Conservation (phyloP, 64 coral and sea anemone species). For the Pocillopora damicornis region DNA sequence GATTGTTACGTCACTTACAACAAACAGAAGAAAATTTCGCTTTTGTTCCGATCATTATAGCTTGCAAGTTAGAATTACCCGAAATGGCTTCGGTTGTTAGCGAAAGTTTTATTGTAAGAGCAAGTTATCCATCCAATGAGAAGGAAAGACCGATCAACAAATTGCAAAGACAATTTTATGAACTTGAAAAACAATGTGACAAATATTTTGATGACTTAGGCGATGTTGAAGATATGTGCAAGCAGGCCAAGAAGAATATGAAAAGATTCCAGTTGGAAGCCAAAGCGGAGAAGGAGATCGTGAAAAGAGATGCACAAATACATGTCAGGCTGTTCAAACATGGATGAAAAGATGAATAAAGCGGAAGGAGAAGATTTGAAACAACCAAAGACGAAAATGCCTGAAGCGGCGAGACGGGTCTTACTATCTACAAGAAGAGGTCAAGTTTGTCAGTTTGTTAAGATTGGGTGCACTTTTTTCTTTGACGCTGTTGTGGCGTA, state of each 20-base stretch:
- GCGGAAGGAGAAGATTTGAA: not conserved
- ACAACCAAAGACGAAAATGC: no score
- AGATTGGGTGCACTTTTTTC: not conserved
- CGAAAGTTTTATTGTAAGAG: not conserved
- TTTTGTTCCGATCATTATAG: not conserved
- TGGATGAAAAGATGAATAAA: slow-evolving; percentile 8
- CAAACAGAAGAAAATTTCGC: not conserved
- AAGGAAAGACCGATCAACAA: slow-evolving; percentile 3
- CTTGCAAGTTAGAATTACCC: not conserved
- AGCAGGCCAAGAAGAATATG: not conserved
- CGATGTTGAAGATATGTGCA: not conserved
- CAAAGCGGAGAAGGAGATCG: not conserved
- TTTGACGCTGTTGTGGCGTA: not conserved
- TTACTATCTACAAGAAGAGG: not conserved
- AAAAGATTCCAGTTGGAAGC: slow-evolving; percentile 7
- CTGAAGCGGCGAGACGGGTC: not conserved
- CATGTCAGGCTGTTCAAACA: not conserved
- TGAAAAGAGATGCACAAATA: not conserved
- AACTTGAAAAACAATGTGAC: not conserved
- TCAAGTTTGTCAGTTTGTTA: not conserved
- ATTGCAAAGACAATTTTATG: not conserved
- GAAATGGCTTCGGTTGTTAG: not conserved
- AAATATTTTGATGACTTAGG: not conserved
- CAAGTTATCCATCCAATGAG: not conserved
- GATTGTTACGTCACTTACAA: not conserved